Evolutionary conservation across 2,888 invertebrate species (phyloP), one percentile per base, ranked within the genome.

Genomic region (Agrotis exclamationis): DNA sequence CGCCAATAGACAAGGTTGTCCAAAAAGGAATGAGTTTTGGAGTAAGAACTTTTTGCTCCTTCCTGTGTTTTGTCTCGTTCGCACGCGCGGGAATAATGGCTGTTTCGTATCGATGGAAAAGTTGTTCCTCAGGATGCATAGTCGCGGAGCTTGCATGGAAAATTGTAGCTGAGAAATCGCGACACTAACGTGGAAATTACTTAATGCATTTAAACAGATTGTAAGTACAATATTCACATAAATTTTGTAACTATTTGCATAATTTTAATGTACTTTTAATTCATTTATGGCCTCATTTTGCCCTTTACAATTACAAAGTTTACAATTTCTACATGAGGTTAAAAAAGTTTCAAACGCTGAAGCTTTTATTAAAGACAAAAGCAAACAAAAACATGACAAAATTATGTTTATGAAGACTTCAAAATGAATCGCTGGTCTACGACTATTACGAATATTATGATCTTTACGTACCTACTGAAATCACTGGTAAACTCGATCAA

Each of bases 41-140:
- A 86, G 85, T 84, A 86, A 84, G 86, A 90, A 90, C 80, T 88
- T 88, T 87, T 85, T 82, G 84, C 80, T 76, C 87, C 87, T 94
- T 94, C 94, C 94, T 91, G 91, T 92, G 82, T 90, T 91, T 88
- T 88, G 90, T 95, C 93, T 74, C 90, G 82, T 84, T 93, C 86
- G 63, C 86, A 84, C 90, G 71, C 82, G 76, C 69, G 80, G 73
- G 80, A 74, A 74, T 83, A 83, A 85, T 73, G 74, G 71, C 76
- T 83, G 87, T 90, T 88, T 88, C 88, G 78, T 85, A 90, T 88
- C 86, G 86, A 89, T 86, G 88, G 89, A 89, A 90, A 91, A 90
- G 86, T 90, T 93, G 83, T 93, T 93, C 91, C 85, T 90, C 85
- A 87, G 92, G 91, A 93, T 89, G 75, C 77, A 64, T 93, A 93